Evolutionary conservation across 2,888 invertebrate genomes (phyloP), one percentile per base, ranked within the genome.

Genomic region (Agrochola lota): DNA sequence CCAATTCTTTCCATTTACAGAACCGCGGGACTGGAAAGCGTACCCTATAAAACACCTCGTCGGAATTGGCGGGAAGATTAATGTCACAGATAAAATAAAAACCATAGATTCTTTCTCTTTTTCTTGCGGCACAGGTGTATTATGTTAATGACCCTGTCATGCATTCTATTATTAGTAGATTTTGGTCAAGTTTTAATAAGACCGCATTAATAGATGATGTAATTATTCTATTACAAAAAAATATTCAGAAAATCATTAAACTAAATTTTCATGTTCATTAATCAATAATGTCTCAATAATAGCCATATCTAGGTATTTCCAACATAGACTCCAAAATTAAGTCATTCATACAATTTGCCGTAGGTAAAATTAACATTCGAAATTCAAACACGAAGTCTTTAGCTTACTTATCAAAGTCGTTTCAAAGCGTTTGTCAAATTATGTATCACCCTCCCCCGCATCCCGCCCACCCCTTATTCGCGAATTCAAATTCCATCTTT

Each of bases 1-100:
- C 88, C 91, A 88, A 95, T 95, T 95, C 94, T 96, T 95, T 94
- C 92, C 93, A 93, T 94, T 94, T 95, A 91, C 91, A 90, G 89
- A 92, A 89, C 85, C 91, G 88, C 86, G 88, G 85, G 64, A 85
- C 85, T 91, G 90, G 86, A 89, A 89, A 90, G 74, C 83, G 86
- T 88, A 87, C 86, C 87, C 84, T 80, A 77, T 83, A 85, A 87
- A 88, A 86, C 83, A 85, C 86, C 87, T 87, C 74, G 86, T 88
- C 78, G 84, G 80, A 89, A 83, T 89, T 88, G 82, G 86, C 89
- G 81, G 78, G 55, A 84, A 85, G 78, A 88, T 86, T 79, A 85
- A 85, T 84, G 83, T 77, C 84, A 88, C 78, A 84, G 78, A 87
- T 88, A 82, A 78, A 83, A 82, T 72, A 81, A 78, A 66, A 87